Conservation (phyloP, 1,140 invertebrate species). For the Trichonephila clavipes region DNA sequence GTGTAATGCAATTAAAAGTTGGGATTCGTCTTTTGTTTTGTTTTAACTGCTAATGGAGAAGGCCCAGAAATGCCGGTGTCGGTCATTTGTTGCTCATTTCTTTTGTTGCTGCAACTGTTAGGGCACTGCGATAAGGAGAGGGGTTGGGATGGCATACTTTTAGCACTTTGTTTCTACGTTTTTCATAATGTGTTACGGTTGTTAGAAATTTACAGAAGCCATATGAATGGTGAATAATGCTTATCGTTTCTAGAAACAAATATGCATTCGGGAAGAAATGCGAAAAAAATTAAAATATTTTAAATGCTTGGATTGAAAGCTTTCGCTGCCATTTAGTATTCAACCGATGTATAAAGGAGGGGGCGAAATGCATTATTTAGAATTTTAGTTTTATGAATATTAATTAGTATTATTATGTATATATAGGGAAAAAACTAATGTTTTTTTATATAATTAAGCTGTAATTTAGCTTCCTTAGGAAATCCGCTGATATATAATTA, state of each 20-base stretch:
- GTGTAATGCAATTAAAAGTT: constrained; percentile 46
- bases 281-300: no score
- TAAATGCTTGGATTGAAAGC: no score
- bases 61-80: constrained; percentile 3
- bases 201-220: background rate
- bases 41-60: constrained; percentile 26
- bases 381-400: no score
- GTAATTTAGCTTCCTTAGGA: no score
- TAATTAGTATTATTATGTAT: no score
- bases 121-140: background rate
- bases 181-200: background rate
- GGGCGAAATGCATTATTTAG: no score
- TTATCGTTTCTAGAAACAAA: background rate
- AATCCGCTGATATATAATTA: no score
- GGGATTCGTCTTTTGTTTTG: constrained; percentile 31
- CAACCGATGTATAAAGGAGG: no score
- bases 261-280: no score
- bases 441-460: no score
- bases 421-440: no score
- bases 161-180: background rate
- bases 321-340: no score
- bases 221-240: background rate
- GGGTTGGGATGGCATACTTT: background rate
- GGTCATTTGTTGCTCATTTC: constrained; percentile 15
- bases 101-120: background rate